Conservation (phyloP, 2,113 vertebrate species). For the Neopipo cinnamomea region DNA sequence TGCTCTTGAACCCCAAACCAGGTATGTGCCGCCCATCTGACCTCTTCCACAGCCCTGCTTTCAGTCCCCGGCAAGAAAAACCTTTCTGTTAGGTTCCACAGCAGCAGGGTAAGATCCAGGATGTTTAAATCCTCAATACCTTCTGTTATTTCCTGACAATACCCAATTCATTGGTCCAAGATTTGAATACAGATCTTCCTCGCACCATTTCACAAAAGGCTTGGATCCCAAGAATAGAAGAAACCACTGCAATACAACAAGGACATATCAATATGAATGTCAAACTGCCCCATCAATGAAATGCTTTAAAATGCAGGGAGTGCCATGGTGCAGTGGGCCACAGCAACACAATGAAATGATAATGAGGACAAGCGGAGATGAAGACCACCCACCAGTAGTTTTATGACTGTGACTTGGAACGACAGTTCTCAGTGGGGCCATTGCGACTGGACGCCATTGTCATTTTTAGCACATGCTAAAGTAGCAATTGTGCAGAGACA, state of each 20-base stretch:
- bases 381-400: constrained; percentile 77
- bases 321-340: constrained; percentile 67
- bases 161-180: constrained; percentile 50
- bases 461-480: constrained; percentile 76
- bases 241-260: constrained; percentile 60
- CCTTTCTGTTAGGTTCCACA: not conserved
- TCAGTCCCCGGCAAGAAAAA: not conserved
- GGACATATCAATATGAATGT: constrained; percentile 79
- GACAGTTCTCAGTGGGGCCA: constrained; percentile 73
- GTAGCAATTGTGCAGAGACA: constrained; percentile 64
- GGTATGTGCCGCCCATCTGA: constrained; percentile 27
- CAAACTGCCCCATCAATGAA: constrained; percentile 67
- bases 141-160: constrained; percentile 61
- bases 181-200: constrained; percentile 65
- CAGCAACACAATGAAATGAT: constrained; percentile 75
- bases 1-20: not conserved
- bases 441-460: constrained; percentile 75
- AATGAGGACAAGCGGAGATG: constrained; percentile 68
- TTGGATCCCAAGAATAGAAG: constrained; percentile 60
- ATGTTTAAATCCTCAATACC: constrained; percentile 45
- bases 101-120: constrained; percentile 21
- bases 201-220: constrained; percentile 61
- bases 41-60: constrained; percentile 19
- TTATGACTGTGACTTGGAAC: constrained; percentile 74
- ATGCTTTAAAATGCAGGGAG: constrained; percentile 70